Conservation (phyloP, 2,888 invertebrate species). For the Zhuqinia jingwanae region DNA sequence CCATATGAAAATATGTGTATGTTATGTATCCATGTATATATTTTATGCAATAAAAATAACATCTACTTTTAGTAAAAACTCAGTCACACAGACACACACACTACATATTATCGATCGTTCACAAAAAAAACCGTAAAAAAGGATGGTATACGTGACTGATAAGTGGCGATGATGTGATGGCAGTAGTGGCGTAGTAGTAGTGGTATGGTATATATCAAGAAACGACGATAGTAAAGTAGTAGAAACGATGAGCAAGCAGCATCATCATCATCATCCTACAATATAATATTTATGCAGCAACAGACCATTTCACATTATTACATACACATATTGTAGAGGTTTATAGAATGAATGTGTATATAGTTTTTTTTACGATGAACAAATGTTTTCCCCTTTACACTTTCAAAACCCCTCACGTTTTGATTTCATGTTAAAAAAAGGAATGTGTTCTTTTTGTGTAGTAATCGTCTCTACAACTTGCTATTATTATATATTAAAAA, state of each 20-base stretch:
- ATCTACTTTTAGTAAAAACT: constrained; percentile 7
- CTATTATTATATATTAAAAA: constrained; percentile 16
- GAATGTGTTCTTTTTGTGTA: constrained; percentile 28
- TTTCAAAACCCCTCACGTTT: constrained; percentile 46
- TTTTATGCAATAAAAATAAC: neutral
- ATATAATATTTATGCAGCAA: neutral
- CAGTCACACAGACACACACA: constrained; percentile 29
- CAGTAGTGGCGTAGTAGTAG: neutral
- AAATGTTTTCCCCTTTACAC: constrained; percentile 46
- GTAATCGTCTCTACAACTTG: constrained; percentile 42
- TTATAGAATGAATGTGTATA: neutral
- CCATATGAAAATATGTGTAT: constrained; percentile 15
- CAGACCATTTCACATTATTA: neutral
- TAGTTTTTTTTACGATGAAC: constrained; percentile 27
- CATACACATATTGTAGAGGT: neutral
- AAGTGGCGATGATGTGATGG: constrained; percentile 36
- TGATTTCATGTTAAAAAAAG: constrained; percentile 45
- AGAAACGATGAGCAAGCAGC: constrained; percentile 13
- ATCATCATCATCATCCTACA: constrained; percentile 8
- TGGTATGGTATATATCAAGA: constrained; percentile 40
- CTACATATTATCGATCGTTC: constrained; percentile 32
- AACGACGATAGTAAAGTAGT: constrained; percentile 13
- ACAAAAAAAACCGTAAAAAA: constrained; percentile 41
- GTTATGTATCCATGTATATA: too few relatives aligned
- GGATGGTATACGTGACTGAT: constrained; percentile 64